These are phyloP conservation scores for Oophaga pumilio DNA, from an alignment of 2,113 vertebrate species.

Conservation along the genomic window DNA sequence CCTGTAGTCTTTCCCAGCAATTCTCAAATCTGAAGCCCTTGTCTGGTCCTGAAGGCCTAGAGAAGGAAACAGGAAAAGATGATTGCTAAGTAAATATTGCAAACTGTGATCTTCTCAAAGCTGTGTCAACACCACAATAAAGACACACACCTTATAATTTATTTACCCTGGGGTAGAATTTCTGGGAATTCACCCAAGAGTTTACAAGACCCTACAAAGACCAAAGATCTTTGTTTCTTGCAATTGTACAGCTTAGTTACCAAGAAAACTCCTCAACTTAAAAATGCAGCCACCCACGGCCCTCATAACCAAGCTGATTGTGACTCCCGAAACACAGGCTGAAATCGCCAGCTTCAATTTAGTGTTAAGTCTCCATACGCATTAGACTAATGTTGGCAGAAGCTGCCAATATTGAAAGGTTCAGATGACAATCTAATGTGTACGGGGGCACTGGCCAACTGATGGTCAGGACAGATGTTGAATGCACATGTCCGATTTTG, in stretches of 20 bases:
- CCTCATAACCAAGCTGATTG: neutral
- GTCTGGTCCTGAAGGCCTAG: slow-evolving; percentile 1
- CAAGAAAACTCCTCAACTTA: neutral
- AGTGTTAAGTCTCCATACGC: too few relatives aligned
- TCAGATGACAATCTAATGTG: too few relatives aligned
- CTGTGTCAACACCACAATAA: slow-evolving; percentile 52
- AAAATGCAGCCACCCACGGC: neutral
- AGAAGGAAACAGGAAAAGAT: slow-evolving; percentile 37
- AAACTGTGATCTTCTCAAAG: slow-evolving; percentile 55
- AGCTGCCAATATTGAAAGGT: too few relatives aligned
- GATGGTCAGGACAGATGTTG: too few relatives aligned
- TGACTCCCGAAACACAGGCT: neutral
- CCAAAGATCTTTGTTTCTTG: neutral
- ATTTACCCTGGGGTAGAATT: slow-evolving; percentile 41
- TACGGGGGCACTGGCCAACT: too few relatives aligned
- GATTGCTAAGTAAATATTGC: slow-evolving; percentile 50
- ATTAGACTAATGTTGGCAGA: too few relatives aligned
- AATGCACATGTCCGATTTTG: too few relatives aligned
- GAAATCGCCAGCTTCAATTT: neutral
- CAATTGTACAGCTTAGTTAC: neutral
- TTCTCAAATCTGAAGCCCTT: neutral
- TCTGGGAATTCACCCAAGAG: slow-evolving; percentile 28
- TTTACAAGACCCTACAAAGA: neutral
- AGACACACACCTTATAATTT: slow-evolving; percentile 50
- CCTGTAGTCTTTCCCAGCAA: neutral